Percentiles rank a stretch among this genome's conserved stretches.
Evolutionary conservation across 2,797 vertebrate species (phyloP).

Genomic region (Xenops minutus): DNA sequence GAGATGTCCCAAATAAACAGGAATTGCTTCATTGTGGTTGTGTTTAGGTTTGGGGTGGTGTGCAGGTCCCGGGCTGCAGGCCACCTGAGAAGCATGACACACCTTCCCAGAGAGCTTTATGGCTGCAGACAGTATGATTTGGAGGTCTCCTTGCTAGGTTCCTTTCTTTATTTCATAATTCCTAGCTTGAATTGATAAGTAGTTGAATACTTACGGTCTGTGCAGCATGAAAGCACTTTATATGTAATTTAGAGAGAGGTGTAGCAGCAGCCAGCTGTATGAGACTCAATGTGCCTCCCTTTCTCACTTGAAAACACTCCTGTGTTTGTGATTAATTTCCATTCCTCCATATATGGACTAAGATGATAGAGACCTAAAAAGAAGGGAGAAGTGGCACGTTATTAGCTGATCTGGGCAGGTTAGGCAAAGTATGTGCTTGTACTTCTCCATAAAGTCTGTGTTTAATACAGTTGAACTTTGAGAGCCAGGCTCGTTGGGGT

Average conservation of each 20-base stretch:
- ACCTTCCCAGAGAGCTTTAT: background rate
- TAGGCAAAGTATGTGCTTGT: background rate
- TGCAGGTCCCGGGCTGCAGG: background rate
- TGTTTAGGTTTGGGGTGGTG: background rate
- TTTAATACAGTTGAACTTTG: background rate
- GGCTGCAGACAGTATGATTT: background rate
- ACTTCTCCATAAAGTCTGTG: fast-evolving
- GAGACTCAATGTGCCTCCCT: background rate
- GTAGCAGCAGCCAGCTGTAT: background rate
- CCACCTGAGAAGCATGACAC: fast-evolving
- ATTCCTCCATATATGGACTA: background rate
- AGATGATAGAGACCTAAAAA: background rate
- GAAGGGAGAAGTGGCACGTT: background rate
- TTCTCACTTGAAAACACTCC: background rate
- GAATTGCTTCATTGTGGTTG: background rate
- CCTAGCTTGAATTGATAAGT: background rate
- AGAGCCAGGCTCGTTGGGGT: background rate
- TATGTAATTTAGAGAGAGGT: background rate
- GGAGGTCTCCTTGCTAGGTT: background rate
- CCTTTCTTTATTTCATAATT: background rate
- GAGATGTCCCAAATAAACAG: background rate
- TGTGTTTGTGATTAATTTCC: background rate
- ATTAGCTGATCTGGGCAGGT: background rate
- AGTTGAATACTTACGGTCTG: background rate
- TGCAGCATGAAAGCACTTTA: fast-evolving